Evolutionary conservation across 2,888 invertebrate genomes (phyloP).

Genomic region (Spodoptera picta): DNA sequence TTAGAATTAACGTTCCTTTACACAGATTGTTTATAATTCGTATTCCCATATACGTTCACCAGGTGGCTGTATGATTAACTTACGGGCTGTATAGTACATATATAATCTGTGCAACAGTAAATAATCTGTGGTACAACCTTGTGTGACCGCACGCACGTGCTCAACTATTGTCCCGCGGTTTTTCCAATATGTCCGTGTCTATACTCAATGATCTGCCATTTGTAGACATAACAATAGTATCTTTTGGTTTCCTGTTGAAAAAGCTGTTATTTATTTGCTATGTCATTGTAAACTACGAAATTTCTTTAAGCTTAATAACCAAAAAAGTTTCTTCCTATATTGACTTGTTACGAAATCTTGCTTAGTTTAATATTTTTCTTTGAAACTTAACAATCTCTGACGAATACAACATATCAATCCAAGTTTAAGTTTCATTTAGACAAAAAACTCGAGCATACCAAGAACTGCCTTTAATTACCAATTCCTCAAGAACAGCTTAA

Average conservation of each 20-base stretch:
- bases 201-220: conserved; percentile 22
- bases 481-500: too few relatives aligned
- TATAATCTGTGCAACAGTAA: conserved; percentile 16
- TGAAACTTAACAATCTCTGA: too few relatives aligned
- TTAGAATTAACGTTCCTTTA: background rate
- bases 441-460: too few relatives aligned
- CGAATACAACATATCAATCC: too few relatives aligned
- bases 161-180: conserved; percentile 44
- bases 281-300: too few relatives aligned
- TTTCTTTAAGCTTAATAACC: too few relatives aligned
- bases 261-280: background rate
- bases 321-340: background rate
- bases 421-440: too few relatives aligned
- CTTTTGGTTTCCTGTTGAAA: conserved; percentile 22
- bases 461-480: too few relatives aligned
- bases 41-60: conserved; percentile 17
- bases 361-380: too few relatives aligned
- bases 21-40: background rate
- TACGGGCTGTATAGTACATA: conserved; percentile 4
- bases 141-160: conserved; percentile 56
- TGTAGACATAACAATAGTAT: conserved; percentile 8
- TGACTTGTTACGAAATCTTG: background rate
- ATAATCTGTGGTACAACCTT: conserved; percentile 37
- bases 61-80: conserved; percentile 40
- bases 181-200: conserved; percentile 33